Percentiles rank a stretch among this genome's conserved stretches.
Evolutionary conservation across 2,888 invertebrate genomes (phyloP).

Genomic region (Pterobdella sp.): DNA sequence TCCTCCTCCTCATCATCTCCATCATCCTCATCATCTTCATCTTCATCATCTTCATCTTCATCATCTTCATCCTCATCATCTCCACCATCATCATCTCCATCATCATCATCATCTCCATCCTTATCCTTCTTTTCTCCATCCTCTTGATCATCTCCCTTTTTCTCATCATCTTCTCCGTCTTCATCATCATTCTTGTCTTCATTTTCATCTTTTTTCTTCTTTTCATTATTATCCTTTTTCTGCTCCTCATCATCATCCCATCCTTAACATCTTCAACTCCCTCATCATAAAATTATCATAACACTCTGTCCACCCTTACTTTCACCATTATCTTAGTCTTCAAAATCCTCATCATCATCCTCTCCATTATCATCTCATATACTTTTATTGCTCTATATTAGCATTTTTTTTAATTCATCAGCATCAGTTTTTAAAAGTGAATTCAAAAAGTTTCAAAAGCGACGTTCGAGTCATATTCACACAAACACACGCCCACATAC

Average conservation of each 20-base stretch:
- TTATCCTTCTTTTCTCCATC: neutral
- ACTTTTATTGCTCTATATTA: too few relatives aligned
- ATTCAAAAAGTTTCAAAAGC: too few relatives aligned
- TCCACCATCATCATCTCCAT: conserved; percentile 34
- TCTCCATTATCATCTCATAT: too few relatives aligned
- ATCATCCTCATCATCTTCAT: conserved; percentile 31
- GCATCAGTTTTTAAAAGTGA: too few relatives aligned
- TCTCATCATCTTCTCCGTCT: neutral
- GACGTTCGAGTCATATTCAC: too few relatives aligned
- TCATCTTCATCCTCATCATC: conserved; percentile 32
- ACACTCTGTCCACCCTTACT: neutral
- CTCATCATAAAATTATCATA: neutral
- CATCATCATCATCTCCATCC: conserved; percentile 27
- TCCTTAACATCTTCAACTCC: neutral
- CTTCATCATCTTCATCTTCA: conserved; percentile 32
- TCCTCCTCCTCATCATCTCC: conserved; percentile 31
- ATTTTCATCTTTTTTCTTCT: neutral
- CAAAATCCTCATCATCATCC: too few relatives aligned
- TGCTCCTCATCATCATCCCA: neutral
- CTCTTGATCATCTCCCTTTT: neutral
- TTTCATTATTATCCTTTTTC: neutral
- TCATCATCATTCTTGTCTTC: neutral
- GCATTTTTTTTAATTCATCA: too few relatives aligned
- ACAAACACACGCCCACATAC: conserved; percentile 7
- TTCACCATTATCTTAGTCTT: neutral